Percentiles rank a stretch among this genome's conserved stretches.
These are phyloP conservation scores for Ostrea denselamellosa DNA, from an alignment of 1,140 invertebrate genomes.

Conservation along the genomic window DNA sequence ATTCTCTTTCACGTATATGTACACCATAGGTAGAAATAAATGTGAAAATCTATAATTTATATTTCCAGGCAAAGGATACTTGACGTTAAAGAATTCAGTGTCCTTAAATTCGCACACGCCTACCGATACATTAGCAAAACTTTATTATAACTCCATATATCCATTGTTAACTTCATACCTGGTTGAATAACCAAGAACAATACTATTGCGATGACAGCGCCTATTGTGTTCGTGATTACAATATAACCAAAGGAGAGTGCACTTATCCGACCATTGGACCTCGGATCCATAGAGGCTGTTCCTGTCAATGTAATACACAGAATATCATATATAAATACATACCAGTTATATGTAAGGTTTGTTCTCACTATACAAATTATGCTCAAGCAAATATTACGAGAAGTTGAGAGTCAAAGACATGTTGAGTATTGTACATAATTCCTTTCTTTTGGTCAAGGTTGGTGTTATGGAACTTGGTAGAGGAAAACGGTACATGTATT, in stretches of 20 bases:
- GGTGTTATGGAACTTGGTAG: too few relatives aligned
- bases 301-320: too few relatives aligned
- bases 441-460: too few relatives aligned
- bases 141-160: too few relatives aligned
- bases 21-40: too few relatives aligned
- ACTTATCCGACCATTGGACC: constrained; percentile 35
- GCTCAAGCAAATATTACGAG: not conserved
- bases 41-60: not conserved
- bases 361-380: not conserved
- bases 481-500: too few relatives aligned
- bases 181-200: constrained; percentile 20
- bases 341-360: not conserved
- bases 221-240: constrained; percentile 49
- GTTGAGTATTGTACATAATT: not conserved
- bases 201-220: constrained; percentile 43
- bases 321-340: too few relatives aligned
- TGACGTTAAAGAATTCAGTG: too few relatives aligned
- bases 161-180: not conserved
- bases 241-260: constrained; percentile 19
- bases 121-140: too few relatives aligned
- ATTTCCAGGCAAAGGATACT: not conserved
- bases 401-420: not conserved
- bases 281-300: constrained; percentile 45
- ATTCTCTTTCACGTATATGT: not conserved
- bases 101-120: too few relatives aligned